phyloP scores from a whole-genome alignment of 2,113 vertebrate genomes.

The Hypomesus transpacificus region DNA sequence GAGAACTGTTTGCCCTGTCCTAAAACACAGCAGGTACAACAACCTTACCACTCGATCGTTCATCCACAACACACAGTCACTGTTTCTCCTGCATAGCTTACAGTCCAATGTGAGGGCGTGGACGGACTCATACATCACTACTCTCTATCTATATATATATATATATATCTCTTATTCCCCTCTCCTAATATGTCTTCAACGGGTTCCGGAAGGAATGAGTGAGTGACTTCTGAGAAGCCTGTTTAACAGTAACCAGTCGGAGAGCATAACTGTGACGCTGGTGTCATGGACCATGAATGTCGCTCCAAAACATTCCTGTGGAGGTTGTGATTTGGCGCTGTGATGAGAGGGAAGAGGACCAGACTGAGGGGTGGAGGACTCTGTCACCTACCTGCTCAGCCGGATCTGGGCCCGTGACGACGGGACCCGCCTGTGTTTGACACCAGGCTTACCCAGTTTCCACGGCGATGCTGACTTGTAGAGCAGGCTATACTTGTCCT shows the following conservation, averaged over 20 bases:
- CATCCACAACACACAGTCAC: too few relatives aligned
- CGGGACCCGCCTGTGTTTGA: too few relatives aligned
- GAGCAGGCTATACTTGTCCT: not conserved
- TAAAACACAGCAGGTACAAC: too few relatives aligned
- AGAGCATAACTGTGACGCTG: not conserved
- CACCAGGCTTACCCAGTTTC: not conserved
- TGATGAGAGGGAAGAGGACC: too few relatives aligned
- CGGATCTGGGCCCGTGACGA: too few relatives aligned
- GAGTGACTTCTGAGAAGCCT: not conserved
- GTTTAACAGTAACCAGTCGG: not conserved
- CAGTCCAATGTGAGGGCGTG: too few relatives aligned
- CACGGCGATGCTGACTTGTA: not conserved
- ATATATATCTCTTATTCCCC: not conserved
- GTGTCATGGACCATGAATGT: constrained; percentile 16
- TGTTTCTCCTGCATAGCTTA: too few relatives aligned
- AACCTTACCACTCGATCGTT: too few relatives aligned
- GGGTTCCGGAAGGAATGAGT: not conserved
- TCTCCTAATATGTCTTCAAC: not conserved
- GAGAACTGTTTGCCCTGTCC: too few relatives aligned
- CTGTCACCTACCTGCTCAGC: too few relatives aligned
- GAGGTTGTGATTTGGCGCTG: not conserved
- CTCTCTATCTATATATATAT: not conserved
- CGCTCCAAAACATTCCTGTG: constrained; percentile 32
- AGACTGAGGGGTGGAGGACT: too few relatives aligned
- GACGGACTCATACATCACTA: not conserved